Evolutionary conservation across 2,888 invertebrate genomes (phyloP).

Genomic region (Beris morrisii): DNA sequence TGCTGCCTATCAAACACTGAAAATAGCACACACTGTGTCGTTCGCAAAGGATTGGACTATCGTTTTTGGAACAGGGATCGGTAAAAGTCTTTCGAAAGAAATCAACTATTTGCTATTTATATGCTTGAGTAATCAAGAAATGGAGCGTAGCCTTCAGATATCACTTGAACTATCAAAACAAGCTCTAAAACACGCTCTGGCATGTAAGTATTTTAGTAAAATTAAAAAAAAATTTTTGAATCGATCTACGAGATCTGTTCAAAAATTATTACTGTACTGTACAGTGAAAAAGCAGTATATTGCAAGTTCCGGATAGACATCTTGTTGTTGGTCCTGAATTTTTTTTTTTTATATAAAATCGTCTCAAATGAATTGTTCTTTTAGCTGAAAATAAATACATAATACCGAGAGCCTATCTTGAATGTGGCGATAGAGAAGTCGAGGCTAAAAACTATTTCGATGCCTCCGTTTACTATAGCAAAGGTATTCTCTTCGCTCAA

Average conservation of each 20-base stretch:
- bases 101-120: slow-evolving; percentile 18
- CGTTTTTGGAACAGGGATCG: background rate
- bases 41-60: slow-evolving; percentile 20
- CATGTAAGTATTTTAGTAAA: slow-evolving; percentile 14
- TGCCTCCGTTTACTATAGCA: slow-evolving; percentile 17
- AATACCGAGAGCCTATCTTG: slow-evolving; percentile 23
- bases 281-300: no score
- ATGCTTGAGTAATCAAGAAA: slow-evolving; percentile 1
- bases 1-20: slow-evolving; percentile 8
- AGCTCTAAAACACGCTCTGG: slow-evolving; percentile 27
- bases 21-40: slow-evolving; percentile 8
- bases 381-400: slow-evolving; percentile 23
- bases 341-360: no score
- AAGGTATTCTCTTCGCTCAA: slow-evolving; percentile 19
- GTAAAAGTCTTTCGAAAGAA: background rate
- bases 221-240: background rate
- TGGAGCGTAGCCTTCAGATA: background rate
- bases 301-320: no score
- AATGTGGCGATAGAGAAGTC: slow-evolving; percentile 23
- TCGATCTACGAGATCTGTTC: background rate
- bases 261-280: background rate
- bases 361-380: background rate
- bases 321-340: no score
- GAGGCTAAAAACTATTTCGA: slow-evolving; percentile 22
- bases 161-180: slow-evolving; percentile 18